A percentile compares a stretch with the other conserved stretches of the same genome.
phyloP scores from a whole-genome alignment of 2,888 invertebrate genomes.

The Himalopsyche tibetana region DNA sequence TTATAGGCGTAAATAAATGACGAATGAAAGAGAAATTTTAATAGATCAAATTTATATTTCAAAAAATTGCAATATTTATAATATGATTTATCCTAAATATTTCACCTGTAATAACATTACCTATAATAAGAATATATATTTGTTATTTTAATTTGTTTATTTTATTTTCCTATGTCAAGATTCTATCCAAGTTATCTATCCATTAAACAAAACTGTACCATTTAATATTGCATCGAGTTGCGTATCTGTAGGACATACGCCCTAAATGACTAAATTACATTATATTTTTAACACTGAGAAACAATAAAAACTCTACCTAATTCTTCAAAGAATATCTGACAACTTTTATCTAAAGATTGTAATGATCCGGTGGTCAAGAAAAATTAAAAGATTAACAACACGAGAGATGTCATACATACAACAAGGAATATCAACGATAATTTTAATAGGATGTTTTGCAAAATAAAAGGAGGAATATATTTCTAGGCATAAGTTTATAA shows the following conservation, averaged over 20 bases:
- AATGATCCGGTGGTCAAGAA: too few relatives aligned
- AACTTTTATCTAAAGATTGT: too few relatives aligned
- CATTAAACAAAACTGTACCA: slow-evolving; percentile 32
- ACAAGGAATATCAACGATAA: too few relatives aligned
- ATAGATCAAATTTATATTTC: slow-evolving; percentile 28
- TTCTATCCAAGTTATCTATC: slow-evolving; percentile 10
- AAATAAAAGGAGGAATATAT: slow-evolving; percentile 13
- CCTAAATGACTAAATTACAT: slow-evolving; percentile 29
- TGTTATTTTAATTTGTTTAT: slow-evolving; percentile 59
- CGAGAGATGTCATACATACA: too few relatives aligned
- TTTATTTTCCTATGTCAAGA: slow-evolving; percentile 22
- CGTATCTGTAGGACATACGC: slow-evolving; percentile 19
- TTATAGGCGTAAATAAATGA: slow-evolving; percentile 7
- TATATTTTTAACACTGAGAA: slow-evolving; percentile 31
- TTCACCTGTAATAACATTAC: slow-evolving; percentile 59
- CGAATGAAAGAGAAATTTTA: slow-evolving; percentile 41
- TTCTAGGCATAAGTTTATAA: slow-evolving; percentile 31
- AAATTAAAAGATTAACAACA: too few relatives aligned
- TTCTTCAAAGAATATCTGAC: neutral
- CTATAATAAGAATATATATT: slow-evolving; percentile 55
- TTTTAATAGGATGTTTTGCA: neutral
- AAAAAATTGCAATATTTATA: slow-evolving; percentile 44
- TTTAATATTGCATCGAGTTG: slow-evolving; percentile 54
- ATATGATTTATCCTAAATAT: slow-evolving; percentile 52
- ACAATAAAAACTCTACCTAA: slow-evolving; percentile 17